Evolutionary conservation across 1,140 invertebrate genomes (phyloP).

Genomic region (Diabrotica undecimpunctata): DNA sequence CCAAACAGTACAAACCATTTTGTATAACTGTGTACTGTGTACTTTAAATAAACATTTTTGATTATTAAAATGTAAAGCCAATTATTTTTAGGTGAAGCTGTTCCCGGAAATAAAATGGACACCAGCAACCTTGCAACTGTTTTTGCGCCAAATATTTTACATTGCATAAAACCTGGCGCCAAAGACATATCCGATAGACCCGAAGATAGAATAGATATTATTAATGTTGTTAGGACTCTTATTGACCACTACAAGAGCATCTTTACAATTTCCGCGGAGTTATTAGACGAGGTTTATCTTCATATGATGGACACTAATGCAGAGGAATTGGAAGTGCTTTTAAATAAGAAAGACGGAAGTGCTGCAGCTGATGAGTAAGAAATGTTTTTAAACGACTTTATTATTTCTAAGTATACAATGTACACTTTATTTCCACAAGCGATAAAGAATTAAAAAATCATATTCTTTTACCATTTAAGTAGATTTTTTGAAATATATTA

Average conservation of each 20-base stretch:
- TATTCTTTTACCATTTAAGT: no score
- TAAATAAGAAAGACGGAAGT: slow-evolving; percentile 48
- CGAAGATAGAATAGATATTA: slow-evolving; percentile 81
- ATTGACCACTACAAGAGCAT: slow-evolving; percentile 75
- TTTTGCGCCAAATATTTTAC: slow-evolving; percentile 90
- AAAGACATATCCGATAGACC: slow-evolving; percentile 61
- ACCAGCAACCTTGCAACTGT: slow-evolving; percentile 86
- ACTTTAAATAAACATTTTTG: no score
- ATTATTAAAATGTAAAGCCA: no score
- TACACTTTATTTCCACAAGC: no score
- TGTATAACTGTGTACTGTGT: no score
- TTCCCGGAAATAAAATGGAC: slow-evolving; percentile 90
- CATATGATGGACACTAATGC: slow-evolving; percentile 81
- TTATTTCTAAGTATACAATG: no score
- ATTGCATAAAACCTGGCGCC: slow-evolving; percentile 64
- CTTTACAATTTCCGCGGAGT: slow-evolving; percentile 73
- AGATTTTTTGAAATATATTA: no score
- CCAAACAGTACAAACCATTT: no score
- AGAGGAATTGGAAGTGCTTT: slow-evolving; percentile 67
- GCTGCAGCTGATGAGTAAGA: slow-evolving; percentile 56
- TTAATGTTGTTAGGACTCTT: slow-evolving; percentile 79
- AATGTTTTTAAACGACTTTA: not conserved
- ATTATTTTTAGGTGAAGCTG: slow-evolving; percentile 53
- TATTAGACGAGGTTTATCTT: slow-evolving; percentile 80
- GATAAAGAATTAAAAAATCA: no score